These are phyloP conservation scores for Drosophila lacicola DNA, from an alignment of 2,888 invertebrate genomes.

Conservation along the genomic window DNA sequence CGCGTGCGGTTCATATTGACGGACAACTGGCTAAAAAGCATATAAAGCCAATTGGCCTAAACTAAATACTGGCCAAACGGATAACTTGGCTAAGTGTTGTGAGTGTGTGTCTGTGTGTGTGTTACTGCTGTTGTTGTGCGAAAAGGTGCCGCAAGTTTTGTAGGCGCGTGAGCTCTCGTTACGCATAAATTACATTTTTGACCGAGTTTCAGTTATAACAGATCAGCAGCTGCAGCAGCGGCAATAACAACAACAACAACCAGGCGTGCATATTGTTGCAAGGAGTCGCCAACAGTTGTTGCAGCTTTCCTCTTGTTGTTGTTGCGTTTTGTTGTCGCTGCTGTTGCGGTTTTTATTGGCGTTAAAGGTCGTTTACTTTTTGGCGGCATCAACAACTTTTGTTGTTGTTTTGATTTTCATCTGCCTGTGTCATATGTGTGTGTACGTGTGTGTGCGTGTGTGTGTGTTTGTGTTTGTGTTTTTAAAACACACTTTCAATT, in stretches of 20 bases:
- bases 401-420: constrained; percentile 79
- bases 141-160: constrained; percentile 71
- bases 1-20: constrained; percentile 77
- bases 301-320: constrained; percentile 62
- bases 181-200: constrained; percentile 77
- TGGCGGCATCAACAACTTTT: constrained; percentile 81
- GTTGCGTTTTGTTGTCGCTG: constrained; percentile 18
- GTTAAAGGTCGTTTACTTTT: constrained; percentile 84
- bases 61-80: constrained; percentile 43
- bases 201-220: constrained; percentile 70
- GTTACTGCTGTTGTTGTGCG: constrained; percentile 25
- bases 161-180: constrained; percentile 80
- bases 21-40: constrained; percentile 42
- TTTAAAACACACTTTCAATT: constrained; percentile 76
- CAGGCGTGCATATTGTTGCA: constrained; percentile 69
- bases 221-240: constrained; percentile 48
- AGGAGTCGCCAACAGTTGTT: constrained; percentile 64
- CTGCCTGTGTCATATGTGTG: constrained; percentile 52
- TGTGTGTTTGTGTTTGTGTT: constrained; percentile 29
- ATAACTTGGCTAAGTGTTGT: constrained; percentile 43
- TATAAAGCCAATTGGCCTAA: constrained; percentile 17
- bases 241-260: constrained; percentile 21
- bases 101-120: constrained; percentile 1
- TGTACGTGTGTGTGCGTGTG: constrained; percentile 25
- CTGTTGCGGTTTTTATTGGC: constrained; percentile 77